phyloP scores from a whole-genome alignment of 1,140 invertebrate species.

The Ceratitis capitata region DNA sequence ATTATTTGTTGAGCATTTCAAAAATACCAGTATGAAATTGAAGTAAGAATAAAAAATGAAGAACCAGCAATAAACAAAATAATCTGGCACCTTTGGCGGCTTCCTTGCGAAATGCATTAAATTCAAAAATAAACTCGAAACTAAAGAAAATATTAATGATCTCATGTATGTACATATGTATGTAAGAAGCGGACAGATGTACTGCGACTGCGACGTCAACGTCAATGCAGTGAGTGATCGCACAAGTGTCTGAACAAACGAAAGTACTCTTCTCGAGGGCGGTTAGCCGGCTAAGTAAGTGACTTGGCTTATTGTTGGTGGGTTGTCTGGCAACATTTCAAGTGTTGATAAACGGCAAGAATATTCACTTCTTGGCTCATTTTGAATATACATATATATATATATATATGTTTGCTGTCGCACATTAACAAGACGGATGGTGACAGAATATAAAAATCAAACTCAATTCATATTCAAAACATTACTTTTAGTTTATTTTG shows the following conservation, averaged over 20 bases:
- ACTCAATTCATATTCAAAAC: background rate
- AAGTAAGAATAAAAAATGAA: too few relatives aligned
- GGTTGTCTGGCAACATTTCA: background rate
- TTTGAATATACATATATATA: background rate
- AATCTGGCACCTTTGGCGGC: too few relatives aligned
- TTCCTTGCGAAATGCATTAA: too few relatives aligned
- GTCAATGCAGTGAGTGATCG: constrained; percentile 6
- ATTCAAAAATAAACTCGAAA: too few relatives aligned
- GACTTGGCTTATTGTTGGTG: background rate
- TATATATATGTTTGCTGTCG: background rate
- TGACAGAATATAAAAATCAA: background rate
- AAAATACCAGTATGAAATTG: too few relatives aligned
- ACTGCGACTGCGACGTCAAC: background rate
- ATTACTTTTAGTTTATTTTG: background rate
- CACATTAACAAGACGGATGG: background rate
- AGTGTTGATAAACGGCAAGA: background rate
- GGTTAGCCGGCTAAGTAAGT: background rate
- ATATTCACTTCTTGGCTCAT: background rate
- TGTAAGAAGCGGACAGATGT: too few relatives aligned
- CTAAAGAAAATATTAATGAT: too few relatives aligned
- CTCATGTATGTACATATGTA: too few relatives aligned
- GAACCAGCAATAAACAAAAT: too few relatives aligned
- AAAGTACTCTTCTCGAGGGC: constrained; percentile 20
- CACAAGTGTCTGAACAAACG: constrained; percentile 15
- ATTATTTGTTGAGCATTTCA: too few relatives aligned